phyloP scores from a whole-genome alignment of 2,113 vertebrate genomes.

The Macquaria ambigua region DNA sequence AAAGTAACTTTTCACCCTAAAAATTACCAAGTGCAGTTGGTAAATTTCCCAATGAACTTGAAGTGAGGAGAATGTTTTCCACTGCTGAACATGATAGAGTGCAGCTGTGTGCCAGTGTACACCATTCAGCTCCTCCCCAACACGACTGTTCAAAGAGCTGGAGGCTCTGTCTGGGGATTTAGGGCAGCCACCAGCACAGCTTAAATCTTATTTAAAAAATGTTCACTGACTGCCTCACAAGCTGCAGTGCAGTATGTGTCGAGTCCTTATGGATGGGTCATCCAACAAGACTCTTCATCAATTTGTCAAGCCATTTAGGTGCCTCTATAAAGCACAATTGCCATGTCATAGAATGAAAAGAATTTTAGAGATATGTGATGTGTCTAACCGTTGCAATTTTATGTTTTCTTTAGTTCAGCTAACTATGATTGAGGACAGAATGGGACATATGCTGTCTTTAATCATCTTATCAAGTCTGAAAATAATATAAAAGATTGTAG shows the following conservation, averaged over 20 bases:
- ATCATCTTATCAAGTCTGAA: constrained; percentile 10
- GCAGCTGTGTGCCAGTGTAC: constrained; percentile 71
- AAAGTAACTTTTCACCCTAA: constrained; percentile 50
- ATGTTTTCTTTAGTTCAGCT: constrained; percentile 22
- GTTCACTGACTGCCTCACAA: constrained; percentile 56
- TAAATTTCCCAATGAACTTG: constrained; percentile 67
- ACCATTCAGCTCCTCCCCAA: constrained; percentile 58
- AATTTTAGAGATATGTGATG: constrained; percentile 5
- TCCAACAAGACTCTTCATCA: constrained; percentile 29
- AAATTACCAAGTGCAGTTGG: constrained; percentile 36
- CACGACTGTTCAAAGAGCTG: constrained; percentile 68
- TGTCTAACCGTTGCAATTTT: constrained; percentile 30
- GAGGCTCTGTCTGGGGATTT: constrained; percentile 73
- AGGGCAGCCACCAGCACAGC: constrained; percentile 70
- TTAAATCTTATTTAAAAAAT: constrained; percentile 74
- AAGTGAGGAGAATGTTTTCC: constrained; percentile 63
- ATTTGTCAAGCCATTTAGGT: constrained; percentile 47
- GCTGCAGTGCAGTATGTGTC: constrained; percentile 54
- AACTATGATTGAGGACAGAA: constrained; percentile 18
- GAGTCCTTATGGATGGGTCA: constrained; percentile 44
- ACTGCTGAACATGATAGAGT: constrained; percentile 70
- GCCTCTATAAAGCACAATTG: constrained; percentile 31
- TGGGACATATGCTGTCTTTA: constrained; percentile 25
- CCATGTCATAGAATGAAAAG: constrained; percentile 16
- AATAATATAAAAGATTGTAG: constrained; percentile 11